Percentiles rank a stretch among this genome's conserved stretches.
Evolutionary conservation across 2,888 invertebrate genomes (phyloP).

Genomic region (Meta bourneti): DNA sequence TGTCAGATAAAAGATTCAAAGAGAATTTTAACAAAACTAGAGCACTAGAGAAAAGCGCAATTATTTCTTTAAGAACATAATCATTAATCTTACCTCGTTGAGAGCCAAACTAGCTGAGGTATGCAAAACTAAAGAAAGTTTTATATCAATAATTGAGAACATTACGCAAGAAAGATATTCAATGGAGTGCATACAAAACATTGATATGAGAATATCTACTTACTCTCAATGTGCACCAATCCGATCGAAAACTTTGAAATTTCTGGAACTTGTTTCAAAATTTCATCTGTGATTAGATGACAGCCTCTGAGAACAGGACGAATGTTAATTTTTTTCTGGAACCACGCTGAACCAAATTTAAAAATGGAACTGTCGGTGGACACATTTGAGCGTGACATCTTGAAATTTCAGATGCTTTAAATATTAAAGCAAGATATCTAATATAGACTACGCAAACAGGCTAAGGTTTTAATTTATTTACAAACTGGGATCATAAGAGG

Average conservation of each 20-base stretch:
- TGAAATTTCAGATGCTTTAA: slow-evolving; percentile 1
- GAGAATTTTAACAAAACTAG: not conserved
- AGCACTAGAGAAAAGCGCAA: not conserved
- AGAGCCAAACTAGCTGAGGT: slow-evolving; percentile 98
- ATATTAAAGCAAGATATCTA: not conserved
- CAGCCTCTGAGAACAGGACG: slow-evolving; percentile 97
- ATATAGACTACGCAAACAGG: not conserved
- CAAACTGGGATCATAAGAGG: not conserved
- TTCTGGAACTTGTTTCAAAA: slow-evolving; percentile 94
- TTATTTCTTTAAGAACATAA: not conserved
- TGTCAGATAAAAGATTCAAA: not conserved
- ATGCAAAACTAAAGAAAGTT: slow-evolving; percentile 89
- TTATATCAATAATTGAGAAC: slow-evolving; percentile 2
- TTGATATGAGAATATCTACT: slow-evolving; percentile 82
- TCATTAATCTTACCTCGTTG: slow-evolving; percentile 84
- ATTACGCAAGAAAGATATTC: not conserved
- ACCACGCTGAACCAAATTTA: slow-evolving; percentile 88
- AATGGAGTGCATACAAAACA: not conserved
- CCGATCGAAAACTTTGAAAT: slow-evolving; percentile 96
- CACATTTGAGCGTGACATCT: slow-evolving; percentile 68
- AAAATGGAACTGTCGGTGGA: slow-evolving; percentile 69
- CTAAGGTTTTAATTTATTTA: not conserved
- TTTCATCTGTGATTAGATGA: slow-evolving; percentile 98
- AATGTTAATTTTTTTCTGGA: slow-evolving; percentile 97
- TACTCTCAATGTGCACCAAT: slow-evolving; percentile 97